phyloP scores from a whole-genome alignment of 2,888 invertebrate genomes.

The Emesis furor region DNA sequence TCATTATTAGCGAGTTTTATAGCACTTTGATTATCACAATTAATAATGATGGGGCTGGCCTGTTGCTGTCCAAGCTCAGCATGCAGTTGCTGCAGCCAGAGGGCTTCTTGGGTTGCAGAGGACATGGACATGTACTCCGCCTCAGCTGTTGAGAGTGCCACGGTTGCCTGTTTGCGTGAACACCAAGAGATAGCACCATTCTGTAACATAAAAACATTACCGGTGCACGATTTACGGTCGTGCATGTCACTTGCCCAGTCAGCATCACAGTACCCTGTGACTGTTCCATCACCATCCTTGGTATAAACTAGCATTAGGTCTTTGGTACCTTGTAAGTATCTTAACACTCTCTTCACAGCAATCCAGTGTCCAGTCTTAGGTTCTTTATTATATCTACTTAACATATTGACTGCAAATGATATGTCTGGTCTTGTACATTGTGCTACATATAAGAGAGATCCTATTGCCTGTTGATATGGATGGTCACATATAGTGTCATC shows the following conservation, averaged over 20 bases:
- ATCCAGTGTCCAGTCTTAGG: background rate
- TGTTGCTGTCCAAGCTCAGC: slow-evolving; percentile 28
- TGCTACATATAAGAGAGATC: too few relatives aligned
- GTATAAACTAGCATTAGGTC: background rate
- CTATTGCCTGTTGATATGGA: too few relatives aligned
- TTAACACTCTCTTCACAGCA: background rate
- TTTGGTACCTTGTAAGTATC: slow-evolving; percentile 7
- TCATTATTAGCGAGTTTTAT: slow-evolving; percentile 67
- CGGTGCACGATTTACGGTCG: slow-evolving; percentile 63
- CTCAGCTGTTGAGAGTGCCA: slow-evolving; percentile 73
- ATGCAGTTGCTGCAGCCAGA: slow-evolving; percentile 66
- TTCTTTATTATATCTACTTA: background rate
- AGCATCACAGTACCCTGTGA: slow-evolving; percentile 32
- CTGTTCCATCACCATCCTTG: background rate
- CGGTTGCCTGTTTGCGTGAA: slow-evolving; percentile 38
- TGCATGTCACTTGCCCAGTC: slow-evolving; percentile 14
- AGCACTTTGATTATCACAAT: slow-evolving; percentile 71
- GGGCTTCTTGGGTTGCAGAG: slow-evolving; percentile 67
- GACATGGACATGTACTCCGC: slow-evolving; percentile 74
- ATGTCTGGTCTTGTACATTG: background rate
- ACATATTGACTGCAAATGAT: background rate
- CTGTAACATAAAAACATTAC: slow-evolving; percentile 69
- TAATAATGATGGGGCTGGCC: slow-evolving; percentile 53
- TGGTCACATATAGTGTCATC: too few relatives aligned
- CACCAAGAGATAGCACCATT: slow-evolving; percentile 67